Evolutionary conservation across 2,888 invertebrate species (phyloP).

Genomic region (Sussaba pulchella): DNA sequence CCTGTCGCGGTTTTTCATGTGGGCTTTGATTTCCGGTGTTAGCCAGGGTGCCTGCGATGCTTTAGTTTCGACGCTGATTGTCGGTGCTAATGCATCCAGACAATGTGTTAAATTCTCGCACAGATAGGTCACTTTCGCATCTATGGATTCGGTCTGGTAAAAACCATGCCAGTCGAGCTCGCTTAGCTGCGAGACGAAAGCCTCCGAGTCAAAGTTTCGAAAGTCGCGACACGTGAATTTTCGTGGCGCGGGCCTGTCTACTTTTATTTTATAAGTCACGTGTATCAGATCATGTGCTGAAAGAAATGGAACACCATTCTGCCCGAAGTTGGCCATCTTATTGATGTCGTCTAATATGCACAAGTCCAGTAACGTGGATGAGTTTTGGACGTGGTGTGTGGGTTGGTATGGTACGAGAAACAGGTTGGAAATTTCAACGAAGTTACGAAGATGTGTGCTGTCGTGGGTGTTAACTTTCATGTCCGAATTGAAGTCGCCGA

Average conservation of each 20-base stretch:
- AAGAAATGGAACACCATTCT: slow-evolving; percentile 13
- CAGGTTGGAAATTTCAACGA: neutral
- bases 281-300: slow-evolving; percentile 21
- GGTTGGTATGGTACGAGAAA: neutral
- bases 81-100: neutral
- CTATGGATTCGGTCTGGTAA: neutral
- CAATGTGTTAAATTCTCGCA: neutral
- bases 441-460: slow-evolving; percentile 6
- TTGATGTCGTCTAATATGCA: slow-evolving; percentile 21
- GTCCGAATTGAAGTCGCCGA: slow-evolving; percentile 22
- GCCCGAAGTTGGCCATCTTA: slow-evolving; percentile 9
- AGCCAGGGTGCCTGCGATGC: slow-evolving; percentile 25
- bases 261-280: neutral
- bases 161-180: neutral
- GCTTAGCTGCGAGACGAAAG: slow-evolving; percentile 1
- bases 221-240: slow-evolving; percentile 21
- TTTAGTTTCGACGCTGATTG: neutral
- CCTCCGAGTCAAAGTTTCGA: neutral
- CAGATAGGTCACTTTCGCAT: neutral
- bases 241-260: slow-evolving; percentile 5
- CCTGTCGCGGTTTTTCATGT: slow-evolving; percentile 28
- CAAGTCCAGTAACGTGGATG: slow-evolving; percentile 9
- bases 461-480: neutral
- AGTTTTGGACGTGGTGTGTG: slow-evolving; percentile 1
- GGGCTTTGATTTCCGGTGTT: slow-evolving; percentile 5